Evolutionary conservation across 1,140 invertebrate species (phyloP), one percentile per base, ranked within the genome.

Genomic region (Drosophila paulistorum): DNA sequence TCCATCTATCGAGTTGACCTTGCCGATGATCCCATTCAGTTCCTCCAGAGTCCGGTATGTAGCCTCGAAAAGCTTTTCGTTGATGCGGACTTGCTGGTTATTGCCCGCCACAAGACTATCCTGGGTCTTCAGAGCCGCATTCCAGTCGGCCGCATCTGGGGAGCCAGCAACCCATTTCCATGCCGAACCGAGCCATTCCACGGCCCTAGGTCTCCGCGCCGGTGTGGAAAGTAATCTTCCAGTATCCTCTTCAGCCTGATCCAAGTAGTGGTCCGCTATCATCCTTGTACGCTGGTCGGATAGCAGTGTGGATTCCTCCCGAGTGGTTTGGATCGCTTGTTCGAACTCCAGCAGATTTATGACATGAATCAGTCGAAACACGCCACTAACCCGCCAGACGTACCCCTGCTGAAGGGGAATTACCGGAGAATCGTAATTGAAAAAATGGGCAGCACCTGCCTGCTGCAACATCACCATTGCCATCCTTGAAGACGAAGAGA

Each of bases 71-170:
- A 71, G 33, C 37, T 14, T 54, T 0, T 10, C 11, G 37, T 61
- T 66, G 26, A 65, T 61, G 26, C 11, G 10, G 11, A 66, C 51
- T 17, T 61, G 63, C 33, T 71, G 69, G 14, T 66, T 60, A 6
- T 17, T 71, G 2, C 64, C 60, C 14, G 35, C 3, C 1, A 41
- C 17, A 9, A 55, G 7, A 4, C 11, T 41, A 3, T 35, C 26
- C 20, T 58, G 26, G 6, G 67, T 55, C 3, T 17, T 55, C 11
- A 55, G 59, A n/a, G 61, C 61, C 9, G 66, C 48, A 5, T 54
- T 62, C 61, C 61, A 58, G 7, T 65, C 61, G 6, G 54, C 26
- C 7, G 39, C 51, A 13, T 68, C 39, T 4, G 55, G 35, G 17
- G 55, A 42, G 7, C 64, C 64, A 26, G 64, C 51, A 6, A 58